phyloP scores from a whole-genome alignment of 2,888 invertebrate species.

The Dromius quadrimaculatus region DNA sequence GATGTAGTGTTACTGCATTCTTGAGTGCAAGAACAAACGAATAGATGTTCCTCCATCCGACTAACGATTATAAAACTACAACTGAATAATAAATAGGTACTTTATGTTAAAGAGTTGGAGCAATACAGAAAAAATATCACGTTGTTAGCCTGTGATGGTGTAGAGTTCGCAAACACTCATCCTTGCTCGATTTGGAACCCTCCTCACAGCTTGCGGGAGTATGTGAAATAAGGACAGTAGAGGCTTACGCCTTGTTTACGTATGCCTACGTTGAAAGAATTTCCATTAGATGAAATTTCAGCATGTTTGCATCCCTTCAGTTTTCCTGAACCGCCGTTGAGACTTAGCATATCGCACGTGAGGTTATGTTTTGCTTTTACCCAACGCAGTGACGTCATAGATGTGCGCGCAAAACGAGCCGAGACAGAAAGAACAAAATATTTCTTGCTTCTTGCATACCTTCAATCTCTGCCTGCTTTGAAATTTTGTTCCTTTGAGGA shows the following conservation, averaged over 20 bases:
- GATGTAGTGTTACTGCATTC: too few species aligned
- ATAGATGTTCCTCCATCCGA: too few species aligned
- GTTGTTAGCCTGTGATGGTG: background rate
- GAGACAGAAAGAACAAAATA: constrained; percentile 1
- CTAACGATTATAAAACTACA: too few species aligned
- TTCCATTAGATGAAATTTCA: constrained; percentile 53
- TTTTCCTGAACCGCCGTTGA: constrained; percentile 14
- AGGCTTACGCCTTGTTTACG: constrained; percentile 43
- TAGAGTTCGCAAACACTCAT: background rate
- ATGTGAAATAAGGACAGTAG: constrained; percentile 19
- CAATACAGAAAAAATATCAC: too few species aligned
- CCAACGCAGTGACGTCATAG: background rate
- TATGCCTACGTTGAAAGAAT: constrained; percentile 49
- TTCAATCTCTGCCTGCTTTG: background rate
- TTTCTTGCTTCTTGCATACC: background rate
- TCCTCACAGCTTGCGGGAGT: background rate
- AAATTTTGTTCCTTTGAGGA: background rate
- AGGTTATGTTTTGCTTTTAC: background rate
- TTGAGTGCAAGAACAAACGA: too few species aligned
- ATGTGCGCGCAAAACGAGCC: background rate
- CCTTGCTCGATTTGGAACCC: background rate
- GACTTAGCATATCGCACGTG: constrained; percentile 30
- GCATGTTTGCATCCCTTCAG: constrained; percentile 46
- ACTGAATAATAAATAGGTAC: too few species aligned
- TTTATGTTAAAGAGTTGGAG: too few species aligned